Base-by-base conservation (phyloP, 1,140 invertebrate species). In the Heliconius hermathena region DNA sequence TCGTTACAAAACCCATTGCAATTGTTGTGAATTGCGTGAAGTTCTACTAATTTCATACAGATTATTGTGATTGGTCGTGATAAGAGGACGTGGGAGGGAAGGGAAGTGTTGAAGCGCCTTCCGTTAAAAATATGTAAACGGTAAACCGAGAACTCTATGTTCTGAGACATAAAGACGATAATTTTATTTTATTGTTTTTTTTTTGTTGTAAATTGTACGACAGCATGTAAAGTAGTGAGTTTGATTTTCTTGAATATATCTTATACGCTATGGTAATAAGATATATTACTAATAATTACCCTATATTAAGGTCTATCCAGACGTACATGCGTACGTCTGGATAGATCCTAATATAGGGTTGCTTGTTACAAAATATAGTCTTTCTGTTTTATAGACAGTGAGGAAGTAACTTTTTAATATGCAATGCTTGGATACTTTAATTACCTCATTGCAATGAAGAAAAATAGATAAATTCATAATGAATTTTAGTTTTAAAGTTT, bases 1-100 rank as follows among this genome's bases (percentile, higher is more conserved):
- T 46, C 41, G 54, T 76, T 71, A 73, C 80, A 72, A 57, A 60
- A 72, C 3, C 41, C 36, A 46, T 33, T 36, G 9, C 73, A 46
- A 81, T 81, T 81, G 73, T 75, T 74, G 54, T 79, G 71, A 77
- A 71, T 83, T 78, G 86, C 85, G 82, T 83, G 83, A 88, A 85
- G 82, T 88, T 88, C 81, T 84, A 85, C 82, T 87, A 88, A 90
- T 89, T 87, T 89, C 81, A 81, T 83, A 84, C 84, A 86, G 85
- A 83, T 87, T 81, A 83, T 81, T 84, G 84, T 87, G 90, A 92
- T 91, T 90, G 90, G 90, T 81, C 73, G 74, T 72, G 80, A 75
- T 29, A 57, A 57, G 54, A 57, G 54, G 0, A 75, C 60, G 73
- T 52, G 46, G 81, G 80, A 71, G 82, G 83, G 78, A 79, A 73